Evolutionary conservation across 2,888 invertebrate genomes (phyloP).

Genomic region (Mesochorus sp.): DNA sequence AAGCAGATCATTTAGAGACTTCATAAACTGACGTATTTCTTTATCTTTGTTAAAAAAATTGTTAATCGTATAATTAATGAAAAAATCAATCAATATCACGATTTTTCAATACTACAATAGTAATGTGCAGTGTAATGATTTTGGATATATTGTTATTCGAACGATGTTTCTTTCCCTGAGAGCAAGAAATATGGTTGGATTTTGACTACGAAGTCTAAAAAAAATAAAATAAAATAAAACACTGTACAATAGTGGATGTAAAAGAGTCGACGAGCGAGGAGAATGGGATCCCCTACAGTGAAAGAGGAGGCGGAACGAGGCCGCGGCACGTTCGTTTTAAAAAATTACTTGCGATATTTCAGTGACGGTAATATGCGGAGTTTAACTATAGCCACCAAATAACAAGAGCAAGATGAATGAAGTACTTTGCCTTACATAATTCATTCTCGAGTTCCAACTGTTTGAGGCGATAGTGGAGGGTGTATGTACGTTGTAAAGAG

Average conservation of each 20-base stretch:
- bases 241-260: not conserved
- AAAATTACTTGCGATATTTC: slow-evolving; percentile 77
- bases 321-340: slow-evolving; percentile 74
- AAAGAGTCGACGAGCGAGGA: not conserved
- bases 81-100: too few species aligned
- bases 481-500: slow-evolving; percentile 29
- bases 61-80: too few species aligned
- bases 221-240: not conserved
- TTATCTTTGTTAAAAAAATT: too few species aligned
- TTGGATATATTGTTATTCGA: too few species aligned
- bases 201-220: not conserved
- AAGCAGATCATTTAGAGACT: too few species aligned
- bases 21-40: too few species aligned
- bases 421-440: slow-evolving; percentile 79
- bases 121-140: too few species aligned
- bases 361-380: slow-evolving; percentile 75
- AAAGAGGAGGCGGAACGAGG: not conserved
- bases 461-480: slow-evolving; percentile 46
- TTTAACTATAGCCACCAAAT: slow-evolving; percentile 77
- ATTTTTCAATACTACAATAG: too few species aligned
- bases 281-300: slow-evolving; percentile 4
- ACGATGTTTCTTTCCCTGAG: not conserved
- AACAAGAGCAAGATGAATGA: slow-evolving; percentile 80
- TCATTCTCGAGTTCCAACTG: slow-evolving; percentile 73
- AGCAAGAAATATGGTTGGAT: not conserved